Evolutionary conservation across 2,888 invertebrate genomes (phyloP).

Genomic region (Eucera pruinosa): DNA sequence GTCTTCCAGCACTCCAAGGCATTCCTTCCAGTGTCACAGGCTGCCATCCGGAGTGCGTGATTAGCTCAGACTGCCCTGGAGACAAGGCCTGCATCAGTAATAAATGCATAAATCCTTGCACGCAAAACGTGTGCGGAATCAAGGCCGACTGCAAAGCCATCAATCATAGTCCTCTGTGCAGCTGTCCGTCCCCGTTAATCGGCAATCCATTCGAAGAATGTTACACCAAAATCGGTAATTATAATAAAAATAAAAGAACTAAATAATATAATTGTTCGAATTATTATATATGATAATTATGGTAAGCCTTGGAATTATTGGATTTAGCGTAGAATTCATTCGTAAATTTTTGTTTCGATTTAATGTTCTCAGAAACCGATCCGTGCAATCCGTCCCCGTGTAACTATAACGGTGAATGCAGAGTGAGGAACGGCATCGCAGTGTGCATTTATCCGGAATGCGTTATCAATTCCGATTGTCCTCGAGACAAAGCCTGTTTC

Average conservation of each 20-base stretch:
- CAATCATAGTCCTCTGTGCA: slow-evolving; percentile 92
- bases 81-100: slow-evolving; percentile 93
- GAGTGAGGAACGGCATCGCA: slow-evolving; percentile 89
- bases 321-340: too few relatives aligned
- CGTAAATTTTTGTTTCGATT: too few relatives aligned
- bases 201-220: slow-evolving; percentile 86
- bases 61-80: slow-evolving; percentile 91
- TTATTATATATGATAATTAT: too few relatives aligned
- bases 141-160: slow-evolving; percentile 90
- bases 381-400: slow-evolving; percentile 95
- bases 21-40: slow-evolving; percentile 84
- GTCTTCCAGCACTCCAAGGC: slow-evolving; percentile 83
- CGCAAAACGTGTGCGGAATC: slow-evolving; percentile 91
- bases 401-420: slow-evolving; percentile 92
- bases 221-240: slow-evolving; percentile 82
- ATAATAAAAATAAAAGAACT: too few relatives aligned
- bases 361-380: slow-evolving; percentile 86
- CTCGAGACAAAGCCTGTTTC: slow-evolving; percentile 92
- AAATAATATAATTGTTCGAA: too few relatives aligned
- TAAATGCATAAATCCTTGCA: slow-evolving; percentile 92
- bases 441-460: slow-evolving; percentile 94
- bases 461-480: slow-evolving; percentile 94
- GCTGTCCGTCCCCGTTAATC: slow-evolving; percentile 86
- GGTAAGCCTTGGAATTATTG: too few relatives aligned
- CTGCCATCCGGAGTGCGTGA: slow-evolving; percentile 85